These are phyloP conservation scores for Gadus macrocephalus DNA, from an alignment of 2,113 vertebrate species.

Conservation along the genomic window DNA sequence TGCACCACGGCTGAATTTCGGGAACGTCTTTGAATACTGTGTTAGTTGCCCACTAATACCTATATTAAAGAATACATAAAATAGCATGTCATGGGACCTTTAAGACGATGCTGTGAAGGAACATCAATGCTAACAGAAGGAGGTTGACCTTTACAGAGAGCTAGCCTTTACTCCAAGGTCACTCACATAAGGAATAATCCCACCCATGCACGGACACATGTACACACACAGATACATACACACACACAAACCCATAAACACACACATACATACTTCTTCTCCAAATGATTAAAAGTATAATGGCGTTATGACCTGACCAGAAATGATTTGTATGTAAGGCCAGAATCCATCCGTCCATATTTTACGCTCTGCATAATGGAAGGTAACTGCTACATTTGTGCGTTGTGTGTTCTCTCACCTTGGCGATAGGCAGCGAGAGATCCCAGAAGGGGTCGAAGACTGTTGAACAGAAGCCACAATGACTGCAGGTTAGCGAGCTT, in stretches of 20 bases:
- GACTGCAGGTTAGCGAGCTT: constrained; percentile 93
- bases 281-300: constrained; percentile 2
- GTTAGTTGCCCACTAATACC: too few species aligned
- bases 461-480: constrained; percentile 94
- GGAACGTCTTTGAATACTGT: too few species aligned
- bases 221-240: neutral
- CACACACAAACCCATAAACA: neutral
- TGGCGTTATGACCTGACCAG: constrained; percentile 4
- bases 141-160: neutral
- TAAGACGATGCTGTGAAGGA: neutral
- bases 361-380: neutral
- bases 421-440: constrained; percentile 92
- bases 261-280: neutral
- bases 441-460: constrained; percentile 99
- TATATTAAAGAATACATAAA: too few species aligned
- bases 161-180: neutral
- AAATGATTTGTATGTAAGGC: neutral
- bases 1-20: too few species aligned
- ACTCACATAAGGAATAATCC: constrained; percentile 26
- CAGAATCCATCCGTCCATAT: constrained; percentile 4
- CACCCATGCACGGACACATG: constrained; percentile 32
- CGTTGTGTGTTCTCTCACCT: constrained; percentile 72
- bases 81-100: too few species aligned
- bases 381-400: neutral
- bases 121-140: neutral